These are phyloP conservation scores for Cremastobaeus sp. DNA, from an alignment of 2,888 invertebrate species.

Conservation along the genomic window DNA sequence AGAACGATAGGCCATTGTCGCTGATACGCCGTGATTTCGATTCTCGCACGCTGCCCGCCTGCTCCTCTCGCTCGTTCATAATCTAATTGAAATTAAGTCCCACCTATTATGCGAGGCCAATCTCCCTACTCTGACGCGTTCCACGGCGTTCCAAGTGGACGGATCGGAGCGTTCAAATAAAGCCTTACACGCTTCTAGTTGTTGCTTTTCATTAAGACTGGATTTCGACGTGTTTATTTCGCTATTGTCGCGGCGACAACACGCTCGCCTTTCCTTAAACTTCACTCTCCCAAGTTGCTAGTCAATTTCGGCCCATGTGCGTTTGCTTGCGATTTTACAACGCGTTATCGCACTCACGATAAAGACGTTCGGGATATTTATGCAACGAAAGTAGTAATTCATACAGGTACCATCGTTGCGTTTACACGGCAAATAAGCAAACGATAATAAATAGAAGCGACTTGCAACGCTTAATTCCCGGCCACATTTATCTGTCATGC, in stretches of 20 bases:
- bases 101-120: conserved; percentile 39
- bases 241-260: not conserved
- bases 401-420: conserved; percentile 59
- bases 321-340: not conserved
- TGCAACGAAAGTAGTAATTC: conserved; percentile 67
- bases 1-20: conserved; percentile 67
- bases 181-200: not conserved
- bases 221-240: conserved; percentile 8
- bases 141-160: conserved; percentile 3
- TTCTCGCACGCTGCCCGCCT: conserved; percentile 59
- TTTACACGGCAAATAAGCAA: conserved; percentile 67
- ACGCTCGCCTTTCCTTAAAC: no score
- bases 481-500: conserved; percentile 61
- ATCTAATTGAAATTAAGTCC: conserved; percentile 72
- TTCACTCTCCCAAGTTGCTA: no score
- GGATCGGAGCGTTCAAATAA: not conserved
- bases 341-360: no score
- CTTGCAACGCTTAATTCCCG: conserved; percentile 44
- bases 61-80: conserved; percentile 56
- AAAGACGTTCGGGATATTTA: conserved; percentile 66
- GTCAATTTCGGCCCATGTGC: no score
- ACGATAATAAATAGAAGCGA: conserved; percentile 68
- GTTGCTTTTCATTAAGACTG: conserved; percentile 27
- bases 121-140: conserved; percentile 11
- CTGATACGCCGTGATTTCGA: conserved; percentile 65